These are phyloP conservation scores for Gila orcuttii DNA, from an alignment of 2,113 vertebrate genomes.

Conservation along the genomic window DNA sequence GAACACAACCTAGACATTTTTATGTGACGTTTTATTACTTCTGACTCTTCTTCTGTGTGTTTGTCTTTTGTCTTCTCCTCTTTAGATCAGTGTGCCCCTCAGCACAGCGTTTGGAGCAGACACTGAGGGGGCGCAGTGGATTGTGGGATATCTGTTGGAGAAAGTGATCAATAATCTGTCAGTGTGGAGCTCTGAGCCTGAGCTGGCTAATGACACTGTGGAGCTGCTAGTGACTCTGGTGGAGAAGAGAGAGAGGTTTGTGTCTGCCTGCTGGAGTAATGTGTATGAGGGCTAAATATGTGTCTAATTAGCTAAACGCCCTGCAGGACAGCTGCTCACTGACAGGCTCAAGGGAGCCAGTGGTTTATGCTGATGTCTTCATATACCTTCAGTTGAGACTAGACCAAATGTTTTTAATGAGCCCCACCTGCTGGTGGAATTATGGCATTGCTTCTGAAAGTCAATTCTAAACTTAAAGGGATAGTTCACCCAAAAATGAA, in stretches of 20 bases:
- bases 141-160: constrained; percentile 97
- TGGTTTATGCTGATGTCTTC: neutral
- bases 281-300: constrained; percentile 22
- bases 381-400: neutral
- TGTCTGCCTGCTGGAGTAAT: constrained; percentile 16
- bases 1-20: neutral
- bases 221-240: constrained; percentile 96
- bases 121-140: constrained; percentile 97
- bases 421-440: constrained; percentile 45
- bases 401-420: neutral
- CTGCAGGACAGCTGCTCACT: constrained; percentile 5
- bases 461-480: neutral
- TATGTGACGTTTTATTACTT: neutral
- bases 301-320: constrained; percentile 1
- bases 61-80: constrained; percentile 50
- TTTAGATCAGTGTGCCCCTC: constrained; percentile 93
- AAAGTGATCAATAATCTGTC: constrained; percentile 98
- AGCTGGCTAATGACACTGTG: constrained; percentile 95
- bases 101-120: constrained; percentile 95
- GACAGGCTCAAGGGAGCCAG: neutral
- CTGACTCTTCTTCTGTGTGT: neutral
- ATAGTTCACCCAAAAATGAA: too few relatives aligned
- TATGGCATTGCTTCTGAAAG: neutral
- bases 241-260: constrained; percentile 93
- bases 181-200: constrained; percentile 96